A percentile compares a stretch with the other conserved stretches of the same genome.
These are phyloP conservation scores for Drosophila varians DNA, from an alignment of 1,140 invertebrate genomes.

Conservation along the genomic window DNA sequence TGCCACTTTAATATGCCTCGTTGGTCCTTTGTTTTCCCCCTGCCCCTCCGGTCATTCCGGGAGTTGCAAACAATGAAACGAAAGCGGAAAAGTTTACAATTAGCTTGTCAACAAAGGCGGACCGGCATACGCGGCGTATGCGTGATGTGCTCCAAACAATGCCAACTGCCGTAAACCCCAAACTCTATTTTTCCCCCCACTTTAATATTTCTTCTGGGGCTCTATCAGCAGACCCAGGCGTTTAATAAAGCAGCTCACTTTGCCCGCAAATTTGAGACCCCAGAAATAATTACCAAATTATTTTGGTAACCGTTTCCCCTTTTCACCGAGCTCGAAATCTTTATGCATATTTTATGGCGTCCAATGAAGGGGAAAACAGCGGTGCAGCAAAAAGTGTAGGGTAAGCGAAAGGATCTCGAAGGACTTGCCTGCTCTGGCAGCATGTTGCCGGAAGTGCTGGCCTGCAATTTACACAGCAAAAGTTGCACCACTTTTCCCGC, in stretches of 20 bases:
- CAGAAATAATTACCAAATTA: constrained; percentile 43
- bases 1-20: constrained; percentile 45
- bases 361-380: constrained; percentile 37
- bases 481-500: constrained; percentile 13
- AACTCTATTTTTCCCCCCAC: not conserved
- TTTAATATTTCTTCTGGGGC: not conserved
- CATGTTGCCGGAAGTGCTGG: constrained; percentile 43
- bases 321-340: constrained; percentile 26
- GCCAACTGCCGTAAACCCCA: not conserved
- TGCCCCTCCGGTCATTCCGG: not conserved
- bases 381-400: constrained; percentile 28
- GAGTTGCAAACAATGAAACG: constrained; percentile 29
- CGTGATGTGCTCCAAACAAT: constrained; percentile 29
- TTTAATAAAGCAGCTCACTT: constrained; percentile 20
- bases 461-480: constrained; percentile 39
- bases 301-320: constrained; percentile 40
- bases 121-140: constrained; percentile 42
- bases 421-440: constrained; percentile 3
- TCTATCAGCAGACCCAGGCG: not conserved
- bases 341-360: constrained; percentile 38
- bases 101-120: constrained; percentile 63
- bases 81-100: constrained; percentile 72
- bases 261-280: constrained; percentile 11
- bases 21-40: constrained; percentile 20
- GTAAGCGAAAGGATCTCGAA: not conserved